Evolutionary conservation across 2,797 vertebrate species (phyloP).

Genomic region (Sebastes taczanowskii): DNA sequence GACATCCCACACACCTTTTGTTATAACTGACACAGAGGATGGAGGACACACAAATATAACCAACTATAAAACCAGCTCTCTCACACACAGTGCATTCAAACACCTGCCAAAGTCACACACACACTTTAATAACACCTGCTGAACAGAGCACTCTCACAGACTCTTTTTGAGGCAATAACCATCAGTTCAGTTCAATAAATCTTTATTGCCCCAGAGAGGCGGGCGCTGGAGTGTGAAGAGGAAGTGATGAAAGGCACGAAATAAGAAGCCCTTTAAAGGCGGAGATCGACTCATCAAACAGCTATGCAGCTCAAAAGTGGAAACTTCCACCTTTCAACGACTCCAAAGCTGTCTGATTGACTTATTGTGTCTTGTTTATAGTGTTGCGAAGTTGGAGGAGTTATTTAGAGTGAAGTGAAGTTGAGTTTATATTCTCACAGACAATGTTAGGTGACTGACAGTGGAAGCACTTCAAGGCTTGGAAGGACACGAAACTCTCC

Average conservation of each 20-base stretch:
- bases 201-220: background rate
- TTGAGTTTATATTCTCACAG: background rate
- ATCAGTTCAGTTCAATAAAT: slow-evolving; percentile 2
- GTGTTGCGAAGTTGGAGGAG: background rate
- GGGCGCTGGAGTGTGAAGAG: background rate
- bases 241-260: background rate
- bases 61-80: background rate
- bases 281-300: background rate
- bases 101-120: slow-evolving; percentile 9
- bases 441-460: background rate
- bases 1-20: slow-evolving; percentile 23
- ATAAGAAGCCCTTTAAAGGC: background rate
- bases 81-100: background rate
- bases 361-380: background rate
- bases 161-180: background rate
- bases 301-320: background rate
- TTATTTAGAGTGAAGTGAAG: background rate
- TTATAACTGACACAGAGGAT: slow-evolving; percentile 26
- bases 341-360: background rate
- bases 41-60: background rate
- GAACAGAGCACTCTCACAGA: background rate
- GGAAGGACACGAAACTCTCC: background rate
- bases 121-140: background rate
- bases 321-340: background rate
- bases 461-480: background rate